These are phyloP conservation scores for Molothrus ater DNA, from an alignment of 2,797 vertebrate genomes.

Conservation along the genomic window DNA sequence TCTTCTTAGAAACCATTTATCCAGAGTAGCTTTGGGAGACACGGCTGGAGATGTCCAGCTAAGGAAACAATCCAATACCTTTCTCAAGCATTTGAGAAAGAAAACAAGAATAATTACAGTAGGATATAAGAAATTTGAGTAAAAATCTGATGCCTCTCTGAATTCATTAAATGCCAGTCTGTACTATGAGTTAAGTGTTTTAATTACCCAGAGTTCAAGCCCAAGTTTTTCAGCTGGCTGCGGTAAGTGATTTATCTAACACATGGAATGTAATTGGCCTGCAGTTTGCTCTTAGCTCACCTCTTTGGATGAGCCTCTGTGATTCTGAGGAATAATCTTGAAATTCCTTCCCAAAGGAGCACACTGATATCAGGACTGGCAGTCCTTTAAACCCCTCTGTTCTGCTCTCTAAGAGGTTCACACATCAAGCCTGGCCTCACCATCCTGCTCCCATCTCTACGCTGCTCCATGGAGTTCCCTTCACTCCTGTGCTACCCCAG, in stretches of 20 bases:
- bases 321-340: background rate
- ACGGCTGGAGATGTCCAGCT: background rate
- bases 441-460: rapidly evolving
- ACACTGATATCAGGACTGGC: background rate
- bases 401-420: background rate
- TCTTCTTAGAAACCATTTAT: background rate
- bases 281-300: background rate
- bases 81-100: background rate
- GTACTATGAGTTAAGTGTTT: background rate
- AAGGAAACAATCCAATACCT: background rate
- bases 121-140: background rate
- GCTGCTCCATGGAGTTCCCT: background rate
- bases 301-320: background rate
- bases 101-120: background rate
- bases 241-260: background rate
- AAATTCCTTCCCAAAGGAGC: background rate
- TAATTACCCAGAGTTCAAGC: background rate
- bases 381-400: background rate
- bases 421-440: background rate
- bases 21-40: background rate
- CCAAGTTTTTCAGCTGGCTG: background rate
- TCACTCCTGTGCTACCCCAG: rapidly evolving
- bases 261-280: background rate
- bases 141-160: background rate
- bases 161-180: background rate